Conservation (phyloP, 1,140 invertebrate genomes). For the Carcinoscorpius rotundicauda region DNA sequence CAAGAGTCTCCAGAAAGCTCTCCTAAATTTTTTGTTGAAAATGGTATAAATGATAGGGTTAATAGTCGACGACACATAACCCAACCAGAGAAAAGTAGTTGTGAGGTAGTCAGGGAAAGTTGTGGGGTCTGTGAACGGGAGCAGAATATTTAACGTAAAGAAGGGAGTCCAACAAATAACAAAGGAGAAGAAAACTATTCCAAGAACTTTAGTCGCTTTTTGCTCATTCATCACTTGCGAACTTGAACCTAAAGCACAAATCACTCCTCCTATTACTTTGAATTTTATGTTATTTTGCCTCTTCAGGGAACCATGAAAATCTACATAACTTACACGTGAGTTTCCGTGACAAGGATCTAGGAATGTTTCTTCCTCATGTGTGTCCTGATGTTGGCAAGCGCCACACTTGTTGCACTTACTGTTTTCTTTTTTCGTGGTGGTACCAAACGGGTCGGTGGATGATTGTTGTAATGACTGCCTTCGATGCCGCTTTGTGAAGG, state of each 20-base stretch:
- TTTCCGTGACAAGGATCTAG: no score
- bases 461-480: constrained; percentile 20
- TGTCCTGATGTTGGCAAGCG: no score
- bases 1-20: constrained; percentile 55
- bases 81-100: constrained; percentile 53
- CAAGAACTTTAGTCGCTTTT: constrained; percentile 83
- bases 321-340: no score
- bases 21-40: constrained; percentile 83
- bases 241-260: no score
- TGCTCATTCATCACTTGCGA: constrained; percentile 47
- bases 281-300: no score
- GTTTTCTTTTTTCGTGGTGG: no score
- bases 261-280: no score
- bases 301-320: no score
- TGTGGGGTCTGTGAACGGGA: constrained; percentile 40
- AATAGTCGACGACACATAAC: constrained; percentile 83
- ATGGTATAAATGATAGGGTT: constrained; percentile 65
- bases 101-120: constrained; percentile 69
- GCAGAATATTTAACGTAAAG: constrained; percentile 74
- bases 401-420: no score
- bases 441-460: no score
- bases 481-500: constrained; percentile 44
- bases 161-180: constrained; percentile 88
- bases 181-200: constrained; percentile 86
- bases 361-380: no score